phyloP scores from a whole-genome alignment of 2,113 vertebrate genomes.

The Aegithalos caudatus region DNA sequence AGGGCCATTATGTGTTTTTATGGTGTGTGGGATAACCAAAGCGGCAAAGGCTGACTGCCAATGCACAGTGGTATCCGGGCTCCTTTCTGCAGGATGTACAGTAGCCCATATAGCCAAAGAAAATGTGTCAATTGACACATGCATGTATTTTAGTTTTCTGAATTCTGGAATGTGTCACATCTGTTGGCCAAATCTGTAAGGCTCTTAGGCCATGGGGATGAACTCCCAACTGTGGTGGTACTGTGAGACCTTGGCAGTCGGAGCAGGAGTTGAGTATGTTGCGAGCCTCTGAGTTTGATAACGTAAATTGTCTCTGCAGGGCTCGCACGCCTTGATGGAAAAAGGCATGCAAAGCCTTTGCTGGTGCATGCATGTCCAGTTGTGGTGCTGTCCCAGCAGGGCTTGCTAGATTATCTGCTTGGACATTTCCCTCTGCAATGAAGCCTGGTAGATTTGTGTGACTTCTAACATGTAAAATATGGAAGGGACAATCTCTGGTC shows the following conservation, averaged over 20 bases:
- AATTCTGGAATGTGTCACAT: neutral
- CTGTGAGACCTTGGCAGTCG: neutral
- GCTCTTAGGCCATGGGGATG: neutral
- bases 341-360: neutral
- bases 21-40: neutral
- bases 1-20: neutral
- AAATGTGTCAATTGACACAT: neutral
- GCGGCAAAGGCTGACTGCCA: neutral
- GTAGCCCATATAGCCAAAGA: neutral
- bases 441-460: neutral
- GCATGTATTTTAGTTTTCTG: neutral
- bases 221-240: neutral
- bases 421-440: neutral
- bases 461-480: neutral
- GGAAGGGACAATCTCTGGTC: neutral
- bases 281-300: neutral
- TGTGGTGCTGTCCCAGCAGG: neutral
- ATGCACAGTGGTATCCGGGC: neutral
- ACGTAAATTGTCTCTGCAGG: neutral
- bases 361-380: neutral
- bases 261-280: neutral
- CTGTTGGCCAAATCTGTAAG: neutral
- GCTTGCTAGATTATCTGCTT: fast-evolving
- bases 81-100: neutral
- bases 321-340: neutral